A percentile compares a stretch with the other conserved stretches of the same genome.
phyloP scores from a whole-genome alignment of 2,113 vertebrate species.

The Ivindomyrus marchei region DNA sequence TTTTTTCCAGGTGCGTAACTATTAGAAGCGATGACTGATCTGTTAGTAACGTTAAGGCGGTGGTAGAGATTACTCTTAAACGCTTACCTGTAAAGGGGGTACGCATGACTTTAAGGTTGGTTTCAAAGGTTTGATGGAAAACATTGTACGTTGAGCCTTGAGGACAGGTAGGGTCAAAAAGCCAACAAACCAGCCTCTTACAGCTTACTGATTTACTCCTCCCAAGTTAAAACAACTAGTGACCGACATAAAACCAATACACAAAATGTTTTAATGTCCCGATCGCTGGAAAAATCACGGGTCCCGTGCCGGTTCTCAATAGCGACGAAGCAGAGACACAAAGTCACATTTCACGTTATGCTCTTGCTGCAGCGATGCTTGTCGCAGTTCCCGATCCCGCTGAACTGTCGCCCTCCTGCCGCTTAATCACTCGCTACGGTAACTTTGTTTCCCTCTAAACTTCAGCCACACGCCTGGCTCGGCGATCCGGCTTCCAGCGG shows the following conservation, averaged over 20 bases:
- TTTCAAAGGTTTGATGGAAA: constrained; percentile 59
- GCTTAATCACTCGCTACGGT: neutral
- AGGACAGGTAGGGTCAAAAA: neutral
- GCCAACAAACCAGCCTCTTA: neutral
- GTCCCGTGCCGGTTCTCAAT: neutral
- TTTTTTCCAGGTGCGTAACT: neutral
- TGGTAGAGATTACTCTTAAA: neutral
- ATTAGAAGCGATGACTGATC: neutral
- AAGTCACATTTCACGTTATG: neutral
- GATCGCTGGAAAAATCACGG: neutral
- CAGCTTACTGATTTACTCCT: neutral
- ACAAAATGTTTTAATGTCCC: neutral
- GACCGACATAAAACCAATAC: neutral
- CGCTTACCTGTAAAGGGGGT: constrained; percentile 62
- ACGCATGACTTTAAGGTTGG: constrained; percentile 69
- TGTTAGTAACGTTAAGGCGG: neutral
- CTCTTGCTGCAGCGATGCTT: neutral
- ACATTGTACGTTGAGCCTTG: constrained; percentile 41
- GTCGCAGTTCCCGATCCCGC: neutral
- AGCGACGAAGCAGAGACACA: neutral
- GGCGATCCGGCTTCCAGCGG: neutral
- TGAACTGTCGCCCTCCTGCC: neutral
- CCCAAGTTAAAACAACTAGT: neutral
- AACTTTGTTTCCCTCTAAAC: neutral
- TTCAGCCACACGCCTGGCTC: neutral